phyloP scores from a whole-genome alignment of 2,888 invertebrate genomes.

The Subacronicta megacephala region DNA sequence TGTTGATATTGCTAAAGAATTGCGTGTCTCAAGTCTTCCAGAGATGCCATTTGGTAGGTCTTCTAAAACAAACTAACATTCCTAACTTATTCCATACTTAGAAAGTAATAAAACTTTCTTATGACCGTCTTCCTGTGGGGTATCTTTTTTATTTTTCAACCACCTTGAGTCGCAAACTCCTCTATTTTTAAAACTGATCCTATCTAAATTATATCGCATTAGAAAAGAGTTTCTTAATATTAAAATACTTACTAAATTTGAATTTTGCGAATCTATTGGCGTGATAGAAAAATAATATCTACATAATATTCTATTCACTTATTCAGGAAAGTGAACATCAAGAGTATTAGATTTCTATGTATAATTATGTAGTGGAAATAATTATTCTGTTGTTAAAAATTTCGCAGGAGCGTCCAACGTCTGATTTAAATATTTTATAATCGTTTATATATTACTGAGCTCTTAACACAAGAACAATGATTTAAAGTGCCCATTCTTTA shows the following conservation, averaged over 20 bases:
- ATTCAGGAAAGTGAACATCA: slow-evolving; percentile 34
- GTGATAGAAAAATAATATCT: slow-evolving; percentile 17
- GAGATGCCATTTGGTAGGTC: slow-evolving; percentile 58
- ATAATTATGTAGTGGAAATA: slow-evolving; percentile 35
- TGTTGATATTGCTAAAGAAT: slow-evolving; percentile 29
- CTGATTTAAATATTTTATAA: not conserved
- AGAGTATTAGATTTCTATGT: slow-evolving; percentile 35
- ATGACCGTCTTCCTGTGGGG: slow-evolving; percentile 40
- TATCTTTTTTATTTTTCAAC: slow-evolving; percentile 44
- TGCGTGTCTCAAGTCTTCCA: slow-evolving; percentile 66
- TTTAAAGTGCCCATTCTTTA: not conserved
- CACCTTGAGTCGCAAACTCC: slow-evolving; percentile 33
- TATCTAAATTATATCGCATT: slow-evolving; percentile 5
- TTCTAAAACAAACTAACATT: slow-evolving; percentile 50
- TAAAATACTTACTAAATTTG: not conserved
- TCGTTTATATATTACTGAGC: not conserved
- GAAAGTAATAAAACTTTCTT: slow-evolving; percentile 37
- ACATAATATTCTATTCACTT: slow-evolving; percentile 22
- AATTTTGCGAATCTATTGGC: not conserved
- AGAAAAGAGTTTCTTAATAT: no score
- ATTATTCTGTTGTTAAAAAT: slow-evolving; percentile 24
- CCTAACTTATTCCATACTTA: slow-evolving; percentile 38
- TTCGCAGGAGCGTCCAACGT: slow-evolving; percentile 27
- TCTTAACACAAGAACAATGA: not conserved
- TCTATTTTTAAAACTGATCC: slow-evolving; percentile 20